These are phyloP conservation scores for Stercorarius parasiticus DNA, from an alignment of 2,113 vertebrate genomes.

Conservation along the genomic window DNA sequence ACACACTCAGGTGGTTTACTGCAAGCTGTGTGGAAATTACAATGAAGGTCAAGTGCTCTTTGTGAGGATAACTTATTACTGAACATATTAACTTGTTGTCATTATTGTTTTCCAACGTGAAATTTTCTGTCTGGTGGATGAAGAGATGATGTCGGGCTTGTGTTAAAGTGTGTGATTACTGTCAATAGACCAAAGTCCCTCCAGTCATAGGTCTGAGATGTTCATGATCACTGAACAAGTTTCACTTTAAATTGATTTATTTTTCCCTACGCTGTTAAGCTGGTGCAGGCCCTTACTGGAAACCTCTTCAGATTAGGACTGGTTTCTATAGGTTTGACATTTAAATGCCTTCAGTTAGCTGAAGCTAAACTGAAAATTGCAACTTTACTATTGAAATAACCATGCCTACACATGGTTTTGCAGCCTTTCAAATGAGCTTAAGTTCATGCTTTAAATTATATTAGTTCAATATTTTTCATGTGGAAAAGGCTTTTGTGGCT, in stretches of 20 bases:
- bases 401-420: neutral
- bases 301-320: neutral
- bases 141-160: neutral
- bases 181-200: neutral
- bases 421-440: constrained; percentile 14
- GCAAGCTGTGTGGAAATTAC: constrained; percentile 47
- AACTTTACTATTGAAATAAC: neutral
- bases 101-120: constrained; percentile 33
- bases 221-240: neutral
- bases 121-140: constrained; percentile 41
- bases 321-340: neutral
- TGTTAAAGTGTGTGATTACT: constrained; percentile 31
- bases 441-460: neutral
- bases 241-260: neutral
- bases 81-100: constrained; percentile 45
- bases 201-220: neutral
- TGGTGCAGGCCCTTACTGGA: neutral
- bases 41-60: constrained; percentile 59
- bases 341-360: neutral
- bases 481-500: neutral
- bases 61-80: constrained; percentile 39
- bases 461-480: neutral
- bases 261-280: neutral
- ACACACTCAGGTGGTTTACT: constrained; percentile 46
- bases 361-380: constrained; percentile 17